These are phyloP conservation scores for Crossoptilon crossoptilon DNA, from an alignment of 2,797 vertebrate genomes.

Conservation along the genomic window DNA sequence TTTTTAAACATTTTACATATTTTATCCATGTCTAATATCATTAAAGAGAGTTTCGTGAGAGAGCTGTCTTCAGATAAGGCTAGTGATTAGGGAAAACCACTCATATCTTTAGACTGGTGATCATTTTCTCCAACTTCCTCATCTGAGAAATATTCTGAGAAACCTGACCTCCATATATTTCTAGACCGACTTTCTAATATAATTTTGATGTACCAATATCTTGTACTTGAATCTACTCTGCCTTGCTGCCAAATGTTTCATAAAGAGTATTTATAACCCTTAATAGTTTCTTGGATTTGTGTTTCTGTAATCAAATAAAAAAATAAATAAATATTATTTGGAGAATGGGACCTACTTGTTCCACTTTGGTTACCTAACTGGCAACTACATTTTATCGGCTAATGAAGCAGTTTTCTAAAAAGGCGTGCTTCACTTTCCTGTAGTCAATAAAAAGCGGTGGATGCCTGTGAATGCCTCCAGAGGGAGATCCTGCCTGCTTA, in stretches of 20 bases:
- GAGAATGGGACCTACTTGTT: not conserved
- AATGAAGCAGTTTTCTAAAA: not conserved
- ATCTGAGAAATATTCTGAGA: not conserved
- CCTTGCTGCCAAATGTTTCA: not conserved
- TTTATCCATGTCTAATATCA: not conserved
- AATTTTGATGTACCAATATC: not conserved
- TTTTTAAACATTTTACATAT: not conserved
- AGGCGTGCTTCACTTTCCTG: not conserved
- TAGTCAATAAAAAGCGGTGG: not conserved
- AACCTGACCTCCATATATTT: not conserved
- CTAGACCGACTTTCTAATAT: not conserved
- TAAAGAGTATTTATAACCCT: not conserved
- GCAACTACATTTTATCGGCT: not conserved
- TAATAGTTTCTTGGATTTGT: not conserved
- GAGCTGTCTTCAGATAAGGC: not conserved
- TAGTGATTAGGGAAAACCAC: not conserved
- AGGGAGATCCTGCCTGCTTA: constrained; percentile 47
- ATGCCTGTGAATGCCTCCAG: constrained; percentile 36
- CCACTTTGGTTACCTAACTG: not conserved
- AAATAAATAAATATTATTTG: not conserved
- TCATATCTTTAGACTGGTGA: not conserved
- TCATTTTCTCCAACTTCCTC: not conserved
- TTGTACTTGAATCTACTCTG: not conserved
- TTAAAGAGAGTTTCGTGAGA: not conserved
- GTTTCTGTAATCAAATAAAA: not conserved